These are phyloP conservation scores for Seladonia tumulorum DNA, from an alignment of 2,888 invertebrate genomes.

Conservation along the genomic window DNA sequence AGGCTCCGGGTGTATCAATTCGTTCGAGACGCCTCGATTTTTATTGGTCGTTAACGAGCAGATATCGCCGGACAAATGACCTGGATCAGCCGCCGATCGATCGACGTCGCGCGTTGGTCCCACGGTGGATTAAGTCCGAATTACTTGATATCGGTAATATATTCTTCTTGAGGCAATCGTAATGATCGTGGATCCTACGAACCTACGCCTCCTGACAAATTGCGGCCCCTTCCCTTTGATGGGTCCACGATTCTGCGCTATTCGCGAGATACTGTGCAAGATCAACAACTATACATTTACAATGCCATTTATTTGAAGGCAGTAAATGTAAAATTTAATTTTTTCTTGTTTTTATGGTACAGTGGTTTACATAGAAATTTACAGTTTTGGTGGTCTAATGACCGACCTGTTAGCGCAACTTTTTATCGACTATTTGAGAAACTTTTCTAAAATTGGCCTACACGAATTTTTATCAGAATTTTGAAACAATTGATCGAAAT, in stretches of 20 bases:
- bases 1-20: background rate
- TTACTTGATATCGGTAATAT: background rate
- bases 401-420: too few relatives aligned
- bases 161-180: constrained; percentile 1
- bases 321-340: too few relatives aligned
- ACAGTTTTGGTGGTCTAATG: too few relatives aligned
- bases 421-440: too few relatives aligned
- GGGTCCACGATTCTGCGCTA: background rate
- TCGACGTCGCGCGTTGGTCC: background rate
- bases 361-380: too few relatives aligned
- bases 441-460: too few relatives aligned
- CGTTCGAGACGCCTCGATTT: background rate
- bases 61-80: background rate
- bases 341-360: too few relatives aligned
- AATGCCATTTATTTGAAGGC: too few relatives aligned
- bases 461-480: too few relatives aligned
- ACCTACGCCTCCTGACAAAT: background rate
- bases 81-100: background rate
- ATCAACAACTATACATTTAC: too few relatives aligned
- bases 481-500: too few relatives aligned
- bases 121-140: background rate
- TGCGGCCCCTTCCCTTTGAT: constrained; percentile 5
- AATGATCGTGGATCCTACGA: background rate
- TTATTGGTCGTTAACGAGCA: constrained; percentile 15
- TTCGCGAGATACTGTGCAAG: too few relatives aligned